Base-by-base conservation (phyloP, 2,113 vertebrate genomes). In the Pachyramphus minor region DNA sequence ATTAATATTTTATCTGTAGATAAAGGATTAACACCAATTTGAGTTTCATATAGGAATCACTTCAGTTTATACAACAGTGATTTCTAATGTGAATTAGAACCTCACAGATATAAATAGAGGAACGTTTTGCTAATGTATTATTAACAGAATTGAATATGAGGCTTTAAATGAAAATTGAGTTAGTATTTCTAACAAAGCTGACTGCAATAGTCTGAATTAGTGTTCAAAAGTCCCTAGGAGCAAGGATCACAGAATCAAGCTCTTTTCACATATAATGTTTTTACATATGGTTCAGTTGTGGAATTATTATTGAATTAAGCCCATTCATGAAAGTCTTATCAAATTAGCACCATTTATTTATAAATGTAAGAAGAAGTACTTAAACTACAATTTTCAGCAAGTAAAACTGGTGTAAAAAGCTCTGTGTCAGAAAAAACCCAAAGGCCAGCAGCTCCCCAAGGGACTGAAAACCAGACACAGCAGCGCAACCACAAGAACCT, bases 281-380 rank as follows among this genome's bases (percentile, higher is more conserved):
- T 71, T 14, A 83, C 25, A 20, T 17, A 58, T 5, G 1, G 11
- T 14, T 39, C 15, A 90, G 11, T 16, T 68, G 9, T 8, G 1
- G 6, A 77, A 90, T 1, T 3, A 12, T 8, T 56, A 45, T 14
- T 72, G 11, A 88, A 74, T 28, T 56, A 72, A 64, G 2, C 17
- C 6, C 11, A 24, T 44, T 79, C 12, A n/a, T 22, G 37, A 39
- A 25, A 84, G 18, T 14, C 8, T 66, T 45, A 41, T 2, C 20
- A 63, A 83, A 9, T 28, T 68, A 60, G 9, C 8, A 5, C 8
- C 2, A 35, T 11, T 50, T 3, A 33, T 41, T 72, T 56, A 68
- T 4, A 66, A 53, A 6, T 0, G 0, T 11, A 73, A 85, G 1
- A 6, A 64, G 0, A 58, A 75, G 4, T 8, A 68, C 6, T 52